These are phyloP conservation scores for Formica selysi DNA, from an alignment of 1,140 invertebrate species.

Conservation along the genomic window DNA sequence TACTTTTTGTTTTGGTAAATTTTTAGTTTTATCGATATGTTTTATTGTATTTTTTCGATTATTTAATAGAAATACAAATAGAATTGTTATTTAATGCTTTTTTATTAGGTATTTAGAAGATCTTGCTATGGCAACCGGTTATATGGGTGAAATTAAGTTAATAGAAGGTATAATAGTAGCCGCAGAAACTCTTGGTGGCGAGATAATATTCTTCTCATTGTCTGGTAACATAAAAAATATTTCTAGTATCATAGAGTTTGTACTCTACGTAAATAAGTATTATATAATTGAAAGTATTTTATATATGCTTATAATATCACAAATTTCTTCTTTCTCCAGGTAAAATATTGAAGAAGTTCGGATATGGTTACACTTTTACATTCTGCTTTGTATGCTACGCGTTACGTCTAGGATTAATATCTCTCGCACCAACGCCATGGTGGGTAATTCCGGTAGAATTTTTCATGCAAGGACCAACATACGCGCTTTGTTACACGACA, in stretches of 20 bases:
- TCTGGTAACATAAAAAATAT: conserved; percentile 73
- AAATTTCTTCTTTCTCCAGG: conserved; percentile 84
- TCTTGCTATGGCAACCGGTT: conserved; percentile 88
- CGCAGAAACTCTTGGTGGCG: conserved; percentile 91
- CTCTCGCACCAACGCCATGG: conserved; percentile 91
- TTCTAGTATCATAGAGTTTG: background rate
- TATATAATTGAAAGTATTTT: background rate
- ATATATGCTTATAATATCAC: background rate
- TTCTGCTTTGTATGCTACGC: conserved; percentile 91
- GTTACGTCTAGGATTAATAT: conserved; percentile 89
- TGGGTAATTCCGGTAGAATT: conserved; percentile 91
- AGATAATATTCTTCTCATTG: conserved; percentile 90
- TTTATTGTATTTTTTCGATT: background rate
- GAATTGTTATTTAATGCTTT: background rate
- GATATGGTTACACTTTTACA: conserved; percentile 90
- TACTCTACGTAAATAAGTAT: background rate
- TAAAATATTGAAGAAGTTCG: conserved; percentile 89
- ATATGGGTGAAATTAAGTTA: conserved; percentile 90
- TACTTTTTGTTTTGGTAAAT: conserved; percentile 93
- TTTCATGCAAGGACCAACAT: conserved; percentile 92
- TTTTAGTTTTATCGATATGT: background rate
- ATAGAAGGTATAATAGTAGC: conserved; percentile 92
- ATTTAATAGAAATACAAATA: background rate
- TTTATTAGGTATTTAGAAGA: conserved; percentile 90
- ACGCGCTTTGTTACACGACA: conserved; percentile 92